phyloP scores from a whole-genome alignment of 2,888 invertebrate species.

The Diplazon laetatorius region DNA sequence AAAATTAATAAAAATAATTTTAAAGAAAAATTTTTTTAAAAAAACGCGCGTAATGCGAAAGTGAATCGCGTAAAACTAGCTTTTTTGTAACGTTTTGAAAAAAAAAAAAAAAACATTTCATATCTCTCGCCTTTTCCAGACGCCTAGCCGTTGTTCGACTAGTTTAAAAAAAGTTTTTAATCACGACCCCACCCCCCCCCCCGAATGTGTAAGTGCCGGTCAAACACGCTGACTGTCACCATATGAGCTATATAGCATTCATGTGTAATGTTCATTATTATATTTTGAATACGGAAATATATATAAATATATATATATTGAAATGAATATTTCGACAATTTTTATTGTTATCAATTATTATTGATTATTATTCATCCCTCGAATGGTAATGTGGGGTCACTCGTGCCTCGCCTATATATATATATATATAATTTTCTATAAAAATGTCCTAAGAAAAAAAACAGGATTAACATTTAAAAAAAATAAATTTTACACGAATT shows the following conservation, averaged over 20 bases:
- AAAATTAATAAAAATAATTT: no score
- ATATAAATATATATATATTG: constrained; percentile 80
- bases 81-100: constrained; percentile 76
- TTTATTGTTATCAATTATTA: not conserved
- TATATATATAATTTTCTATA: no score
- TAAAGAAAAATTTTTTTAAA: constrained; percentile 18
- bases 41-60: constrained; percentile 57
- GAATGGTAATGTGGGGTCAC: no score
- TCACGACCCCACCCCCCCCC: constrained; percentile 76
- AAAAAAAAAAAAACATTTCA: no score
- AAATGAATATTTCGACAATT: constrained; percentile 68
- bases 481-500: no score
- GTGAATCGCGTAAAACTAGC: constrained; percentile 67
- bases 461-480: no score
- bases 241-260: constrained; percentile 79
- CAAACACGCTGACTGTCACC: constrained; percentile 74
- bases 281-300: constrained; percentile 82
- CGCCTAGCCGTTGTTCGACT: constrained; percentile 73
- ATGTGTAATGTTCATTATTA: constrained; percentile 82
- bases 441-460: no score
- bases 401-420: no score
- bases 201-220: constrained; percentile 77
- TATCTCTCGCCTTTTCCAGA: constrained; percentile 77
- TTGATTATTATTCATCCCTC: not conserved
- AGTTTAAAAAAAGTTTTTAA: no score